Evolutionary conservation across 1,140 invertebrate species (phyloP), one percentile per base, ranked within the genome.

Genomic region (Ridgeia piscesae): DNA sequence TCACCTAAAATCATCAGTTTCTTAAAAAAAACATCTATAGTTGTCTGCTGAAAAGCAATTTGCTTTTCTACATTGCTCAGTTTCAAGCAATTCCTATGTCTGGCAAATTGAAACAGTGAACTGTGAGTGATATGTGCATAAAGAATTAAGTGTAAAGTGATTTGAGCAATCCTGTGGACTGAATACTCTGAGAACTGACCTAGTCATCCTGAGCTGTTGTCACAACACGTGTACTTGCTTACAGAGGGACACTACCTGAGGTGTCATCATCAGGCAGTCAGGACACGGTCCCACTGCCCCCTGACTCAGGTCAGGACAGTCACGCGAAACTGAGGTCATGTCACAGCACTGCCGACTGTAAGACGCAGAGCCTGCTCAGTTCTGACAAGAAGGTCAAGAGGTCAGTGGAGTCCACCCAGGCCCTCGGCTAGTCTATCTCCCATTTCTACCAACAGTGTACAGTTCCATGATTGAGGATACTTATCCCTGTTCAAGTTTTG

Each of bases 311-410:
- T 89, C 34, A 35, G 2, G 35, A 35, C 33, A 14, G 77, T 35
- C 35, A 35, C 34, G 34, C 48, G 2, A 89, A 11, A 50, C 89
- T 93, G 33, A 42, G 91, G 33, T 92, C 92, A n/a, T 93, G 92
- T 93, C 42, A 93, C 91, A 93, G 92, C 50, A 93, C 92, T 4
- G 77, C 92, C 17, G 92, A 93, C 90, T 93, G 92, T 35, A 93
- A 93, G 35, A 77, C n/a, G 2, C n/a, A 34, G 0, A 91, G 92
- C 31, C 34, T 88, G 6, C 50, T 92, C n/a, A 92, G 88, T 34
- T 34, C 33, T 34, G 35, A 35, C 50, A 89, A 92, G 34, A 92
- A 92, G 88, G 9, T 91, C 77, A 92, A 33, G 34, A 77, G 50
- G 31, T 77, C 91, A 34, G 31, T 34, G 90, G 58, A 92, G 34